phyloP scores from a whole-genome alignment of 2,888 invertebrate species.

The Caenorhabditis becei region DNA sequence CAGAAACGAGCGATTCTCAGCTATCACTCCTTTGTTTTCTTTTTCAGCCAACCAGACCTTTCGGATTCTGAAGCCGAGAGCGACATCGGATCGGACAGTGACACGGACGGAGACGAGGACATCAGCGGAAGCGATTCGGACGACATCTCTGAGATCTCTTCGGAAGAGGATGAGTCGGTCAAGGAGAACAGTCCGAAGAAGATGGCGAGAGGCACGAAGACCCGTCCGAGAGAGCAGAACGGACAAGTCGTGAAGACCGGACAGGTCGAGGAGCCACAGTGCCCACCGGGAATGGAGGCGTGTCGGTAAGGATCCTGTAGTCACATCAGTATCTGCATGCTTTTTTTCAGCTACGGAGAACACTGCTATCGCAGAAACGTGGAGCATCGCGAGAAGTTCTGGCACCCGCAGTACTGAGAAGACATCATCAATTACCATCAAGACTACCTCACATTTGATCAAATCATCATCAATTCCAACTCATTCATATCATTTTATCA shows the following conservation, averaged over 20 bases:
- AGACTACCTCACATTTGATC: too few relatives aligned
- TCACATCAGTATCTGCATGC: too few relatives aligned
- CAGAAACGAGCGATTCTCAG: not conserved
- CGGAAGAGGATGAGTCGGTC: constrained; percentile 74
- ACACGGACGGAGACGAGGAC: constrained; percentile 31
- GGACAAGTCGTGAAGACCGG: constrained; percentile 34
- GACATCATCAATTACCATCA: too few relatives aligned
- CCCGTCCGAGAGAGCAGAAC: constrained; percentile 47
- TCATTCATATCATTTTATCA: too few relatives aligned
- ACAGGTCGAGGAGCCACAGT: constrained; percentile 35
- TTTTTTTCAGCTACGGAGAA: constrained; percentile 81
- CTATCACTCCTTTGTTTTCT: not conserved
- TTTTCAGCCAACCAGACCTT: constrained; percentile 43
- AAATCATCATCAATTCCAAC: too few relatives aligned
- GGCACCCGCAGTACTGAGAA: constrained; percentile 75
- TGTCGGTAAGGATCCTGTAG: constrained; percentile 33
- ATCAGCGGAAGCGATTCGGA: constrained; percentile 52
- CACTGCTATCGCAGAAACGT: constrained; percentile 82
- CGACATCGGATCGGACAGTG: constrained; percentile 34
- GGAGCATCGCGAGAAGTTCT: constrained; percentile 79
- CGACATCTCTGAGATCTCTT: constrained; percentile 52
- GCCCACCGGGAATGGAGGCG: constrained; percentile 56
- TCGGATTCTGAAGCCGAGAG: constrained; percentile 46
- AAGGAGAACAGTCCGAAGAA: constrained; percentile 82
- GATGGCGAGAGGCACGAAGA: constrained; percentile 69